These are phyloP conservation scores for Apogon talboti DNA, from an alignment of 2,797 vertebrate species.

Conservation along the genomic window DNA sequence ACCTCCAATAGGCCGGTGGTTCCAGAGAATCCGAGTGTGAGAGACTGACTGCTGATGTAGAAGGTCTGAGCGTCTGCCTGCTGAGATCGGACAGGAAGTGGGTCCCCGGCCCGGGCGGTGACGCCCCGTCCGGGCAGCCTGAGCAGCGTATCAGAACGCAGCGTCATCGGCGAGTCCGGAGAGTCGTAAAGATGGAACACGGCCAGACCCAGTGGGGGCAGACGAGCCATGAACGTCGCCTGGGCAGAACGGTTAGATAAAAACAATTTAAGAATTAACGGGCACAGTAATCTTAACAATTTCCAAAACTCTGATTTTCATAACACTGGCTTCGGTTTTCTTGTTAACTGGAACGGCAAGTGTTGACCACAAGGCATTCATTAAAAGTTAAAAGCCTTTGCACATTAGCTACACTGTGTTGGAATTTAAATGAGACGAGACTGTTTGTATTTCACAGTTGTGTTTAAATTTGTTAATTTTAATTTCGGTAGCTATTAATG, in stretches of 20 bases:
- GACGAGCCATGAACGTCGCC: slow-evolving; percentile 90
- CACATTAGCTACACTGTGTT: slow-evolving; percentile 21
- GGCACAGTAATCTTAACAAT: not conserved
- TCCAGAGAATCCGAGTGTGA: slow-evolving; percentile 93
- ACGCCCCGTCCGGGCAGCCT: slow-evolving; percentile 83
- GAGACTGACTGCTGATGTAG: slow-evolving; percentile 90
- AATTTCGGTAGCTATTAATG: not conserved
- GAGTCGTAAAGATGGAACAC: slow-evolving; percentile 91
- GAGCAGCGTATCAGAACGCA: slow-evolving; percentile 87
- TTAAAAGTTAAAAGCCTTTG: slow-evolving; percentile 48
- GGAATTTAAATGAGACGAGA: slow-evolving; percentile 46
- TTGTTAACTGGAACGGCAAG: slow-evolving; percentile 1
- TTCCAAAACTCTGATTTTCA: not conserved
- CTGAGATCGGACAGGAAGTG: slow-evolving; percentile 84
- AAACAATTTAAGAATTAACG: not conserved
- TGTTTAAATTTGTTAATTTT: slow-evolving; percentile 28
- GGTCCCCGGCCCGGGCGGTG: slow-evolving; percentile 76
- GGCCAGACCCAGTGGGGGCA: slow-evolving; percentile 89
- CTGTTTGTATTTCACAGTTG: slow-evolving; percentile 1
- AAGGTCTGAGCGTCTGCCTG: slow-evolving; percentile 84
- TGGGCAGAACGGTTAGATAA: slow-evolving; percentile 51
- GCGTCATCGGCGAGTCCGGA: slow-evolving; percentile 78
- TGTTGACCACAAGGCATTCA: slow-evolving; percentile 23
- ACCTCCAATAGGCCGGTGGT: slow-evolving; percentile 92
- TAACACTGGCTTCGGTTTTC: slow-evolving; percentile 1